Evolutionary conservation across 2,888 invertebrate genomes (phyloP), one percentile per base, ranked within the genome.

Genomic region (Agrochola macilenta): DNA sequence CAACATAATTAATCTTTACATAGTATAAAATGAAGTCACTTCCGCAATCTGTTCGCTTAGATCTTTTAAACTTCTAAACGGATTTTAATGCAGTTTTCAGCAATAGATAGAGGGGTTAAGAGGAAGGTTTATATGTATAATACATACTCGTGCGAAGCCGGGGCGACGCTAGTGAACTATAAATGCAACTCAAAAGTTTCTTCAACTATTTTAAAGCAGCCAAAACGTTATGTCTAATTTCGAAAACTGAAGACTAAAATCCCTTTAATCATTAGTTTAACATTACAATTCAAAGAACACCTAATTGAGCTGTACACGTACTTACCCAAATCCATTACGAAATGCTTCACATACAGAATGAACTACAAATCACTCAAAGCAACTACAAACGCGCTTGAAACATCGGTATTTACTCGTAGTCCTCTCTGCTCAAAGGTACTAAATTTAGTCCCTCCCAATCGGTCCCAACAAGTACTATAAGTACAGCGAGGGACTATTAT

Each of bases 401-500:
- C 60, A n/a, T 46, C 39, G 65, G 78, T 66, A 78, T 78, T 74
- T 63, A n/a, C n/a, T n/a, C n/a, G n/a, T n/a, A 74, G 85, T 70
- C 35, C 61, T 71, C 26, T 30, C 4, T 68, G 20, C 39, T 69
- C 69, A 52, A 70, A 78, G 60, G 9, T 46, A 54, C 64, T 84
- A 82, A 69, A 82, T 61, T 78, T 76, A 84, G 82, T 61, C 26
- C 8, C 39, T 73, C 57, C 61, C 49, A 57, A 68, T 61, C 58
- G 17, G 79, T 14, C 64, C 61, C 61, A 85, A 76, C 58, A 87
- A 85, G 63, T 30, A 61, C 70, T 49, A 58, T 70, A 49, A 74
- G 74, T 75, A 70, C 30, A 52, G 57, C 8, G 20, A 63, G 57
- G n/a, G 61, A 60, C 23, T 86, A 87, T 84, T 82, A 73, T 84